phyloP scores from a whole-genome alignment of 2,113 vertebrate species.

The Macheiramphus alcinus region DNA sequence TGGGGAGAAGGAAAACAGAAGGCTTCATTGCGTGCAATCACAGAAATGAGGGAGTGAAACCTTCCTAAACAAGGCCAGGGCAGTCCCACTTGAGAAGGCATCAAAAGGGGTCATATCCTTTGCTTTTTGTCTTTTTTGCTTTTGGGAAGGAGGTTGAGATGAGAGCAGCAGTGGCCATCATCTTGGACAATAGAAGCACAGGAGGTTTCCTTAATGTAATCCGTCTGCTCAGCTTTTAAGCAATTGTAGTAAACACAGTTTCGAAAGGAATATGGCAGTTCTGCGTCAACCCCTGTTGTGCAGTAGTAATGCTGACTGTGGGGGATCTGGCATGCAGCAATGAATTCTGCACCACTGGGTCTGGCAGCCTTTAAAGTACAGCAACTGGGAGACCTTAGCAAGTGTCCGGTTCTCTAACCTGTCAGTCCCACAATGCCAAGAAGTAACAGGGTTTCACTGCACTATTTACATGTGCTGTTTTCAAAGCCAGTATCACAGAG shows the following conservation, averaged over 20 bases:
- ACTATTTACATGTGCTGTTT: background rate
- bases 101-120: background rate
- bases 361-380: background rate
- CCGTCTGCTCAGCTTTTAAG: background rate
- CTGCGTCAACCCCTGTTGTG: background rate
- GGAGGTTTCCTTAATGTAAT: background rate
- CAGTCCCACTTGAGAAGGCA: background rate
- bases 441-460: background rate
- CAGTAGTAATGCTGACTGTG: background rate
- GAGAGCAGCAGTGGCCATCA: background rate
- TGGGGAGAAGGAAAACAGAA: background rate
- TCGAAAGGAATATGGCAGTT: background rate
- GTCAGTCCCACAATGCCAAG: background rate
- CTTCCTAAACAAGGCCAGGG: background rate
- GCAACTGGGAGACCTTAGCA: background rate
- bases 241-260: background rate
- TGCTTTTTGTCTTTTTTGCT: background rate
- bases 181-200: background rate
- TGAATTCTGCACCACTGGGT: background rate
- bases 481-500: background rate
- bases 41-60: background rate
- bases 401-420: background rate
- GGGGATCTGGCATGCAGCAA: background rate
- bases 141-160: background rate
- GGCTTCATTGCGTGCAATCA: background rate